Evolutionary conservation across 2,888 invertebrate genomes (phyloP).

Genomic region (Tachystola acroxantha): DNA sequence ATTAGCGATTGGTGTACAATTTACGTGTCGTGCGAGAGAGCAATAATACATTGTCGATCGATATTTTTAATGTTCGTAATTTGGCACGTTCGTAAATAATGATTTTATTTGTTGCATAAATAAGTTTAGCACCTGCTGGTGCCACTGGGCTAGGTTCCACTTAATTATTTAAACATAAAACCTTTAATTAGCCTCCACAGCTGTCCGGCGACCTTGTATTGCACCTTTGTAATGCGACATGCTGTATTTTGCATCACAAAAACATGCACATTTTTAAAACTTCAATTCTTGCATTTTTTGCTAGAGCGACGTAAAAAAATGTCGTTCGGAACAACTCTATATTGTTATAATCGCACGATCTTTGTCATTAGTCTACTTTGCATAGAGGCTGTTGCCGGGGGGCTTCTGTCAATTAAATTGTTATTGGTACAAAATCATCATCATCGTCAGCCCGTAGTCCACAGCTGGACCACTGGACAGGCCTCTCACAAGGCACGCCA

Average conservation of each 20-base stretch:
- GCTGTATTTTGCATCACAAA: slow-evolving; percentile 67
- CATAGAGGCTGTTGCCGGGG: too few relatives aligned
- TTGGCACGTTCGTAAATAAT: slow-evolving; percentile 67
- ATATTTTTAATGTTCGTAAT: slow-evolving; percentile 56
- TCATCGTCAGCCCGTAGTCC: too few relatives aligned
- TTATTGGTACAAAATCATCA: too few relatives aligned
- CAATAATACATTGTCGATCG: slow-evolving; percentile 32
- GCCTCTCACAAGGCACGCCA: too few relatives aligned
- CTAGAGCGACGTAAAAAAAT: slow-evolving; percentile 36
- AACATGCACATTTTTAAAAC: slow-evolving; percentile 50
- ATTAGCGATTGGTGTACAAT: slow-evolving; percentile 20
- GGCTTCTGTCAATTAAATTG: too few relatives aligned
- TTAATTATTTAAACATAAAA: slow-evolving; percentile 76
- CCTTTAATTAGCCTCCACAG: slow-evolving; percentile 71
- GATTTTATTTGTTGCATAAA: slow-evolving; percentile 65
- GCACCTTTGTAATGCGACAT: slow-evolving; percentile 69
- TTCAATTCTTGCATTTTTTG: slow-evolving; percentile 41
- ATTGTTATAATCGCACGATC: slow-evolving; percentile 19
- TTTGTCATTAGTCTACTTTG: slow-evolving; percentile 43
- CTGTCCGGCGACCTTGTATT: slow-evolving; percentile 63
- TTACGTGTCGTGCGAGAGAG: slow-evolving; percentile 25
- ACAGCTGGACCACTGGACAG: too few relatives aligned
- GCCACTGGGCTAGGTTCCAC: slow-evolving; percentile 22
- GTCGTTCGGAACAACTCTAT: slow-evolving; percentile 19
- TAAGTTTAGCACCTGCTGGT: slow-evolving; percentile 51